Evolutionary conservation across 2,888 invertebrate genomes (phyloP).

Genomic region (Furcula furcula): DNA sequence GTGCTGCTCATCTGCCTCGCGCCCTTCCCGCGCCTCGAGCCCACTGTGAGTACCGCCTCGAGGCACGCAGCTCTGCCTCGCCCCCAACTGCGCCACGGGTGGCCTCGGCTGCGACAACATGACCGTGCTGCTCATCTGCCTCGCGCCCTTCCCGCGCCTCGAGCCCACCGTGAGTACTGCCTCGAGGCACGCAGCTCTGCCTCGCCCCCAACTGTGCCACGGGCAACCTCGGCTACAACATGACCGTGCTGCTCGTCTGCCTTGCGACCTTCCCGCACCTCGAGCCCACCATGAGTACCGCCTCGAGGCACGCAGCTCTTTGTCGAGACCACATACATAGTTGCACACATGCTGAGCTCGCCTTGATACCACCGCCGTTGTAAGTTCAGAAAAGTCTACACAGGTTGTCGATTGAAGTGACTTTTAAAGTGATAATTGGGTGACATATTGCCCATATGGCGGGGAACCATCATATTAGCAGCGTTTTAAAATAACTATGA

Average conservation of each 20-base stretch:
- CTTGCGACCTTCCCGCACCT: constrained; percentile 72
- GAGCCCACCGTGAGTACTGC: constrained; percentile 37
- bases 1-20: constrained; percentile 91
- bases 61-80: constrained; percentile 86
- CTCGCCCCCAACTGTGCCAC: constrained; percentile 97
- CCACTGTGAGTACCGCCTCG: constrained; percentile 32
- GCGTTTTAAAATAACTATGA: too few species aligned
- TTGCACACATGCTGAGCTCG: too few species aligned
- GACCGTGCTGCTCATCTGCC: constrained; percentile 95
- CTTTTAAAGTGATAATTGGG: too few species aligned
- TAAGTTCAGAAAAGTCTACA: too few species aligned
- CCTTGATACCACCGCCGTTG: too few species aligned
- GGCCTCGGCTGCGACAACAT: constrained; percentile 99
- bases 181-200: constrained; percentile 83
- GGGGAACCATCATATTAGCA: too few species aligned
- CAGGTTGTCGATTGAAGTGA: too few species aligned
- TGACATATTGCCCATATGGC: too few species aligned
- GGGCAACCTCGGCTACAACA: constrained; percentile 98
- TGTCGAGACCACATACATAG: constrained; percentile 97
- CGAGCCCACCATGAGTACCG: constrained; percentile 37
- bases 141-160: constrained; percentile 67
- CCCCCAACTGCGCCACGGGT: constrained; percentile 97
- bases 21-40: constrained; percentile 50
- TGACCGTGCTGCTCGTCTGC: constrained; percentile 96
- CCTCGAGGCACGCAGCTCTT: constrained; percentile 83